Evolutionary conservation across 2,888 invertebrate genomes (phyloP).

Genomic region (Heliconius erato): DNA sequence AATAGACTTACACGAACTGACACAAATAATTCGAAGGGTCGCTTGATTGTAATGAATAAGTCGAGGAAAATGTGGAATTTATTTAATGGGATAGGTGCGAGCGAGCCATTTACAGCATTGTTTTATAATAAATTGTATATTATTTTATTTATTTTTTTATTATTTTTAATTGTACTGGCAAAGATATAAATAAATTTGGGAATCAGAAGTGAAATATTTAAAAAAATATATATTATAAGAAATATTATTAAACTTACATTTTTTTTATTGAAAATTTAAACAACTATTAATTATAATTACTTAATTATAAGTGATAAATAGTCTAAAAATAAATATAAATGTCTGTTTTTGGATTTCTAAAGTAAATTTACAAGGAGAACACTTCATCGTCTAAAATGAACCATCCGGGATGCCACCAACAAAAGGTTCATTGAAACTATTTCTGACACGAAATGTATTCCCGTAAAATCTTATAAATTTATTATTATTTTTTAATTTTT

Average conservation of each 20-base stretch:
- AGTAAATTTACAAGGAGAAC: neutral
- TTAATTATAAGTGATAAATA: too few species aligned
- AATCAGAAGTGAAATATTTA: too few species aligned
- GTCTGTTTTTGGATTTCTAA: too few species aligned
- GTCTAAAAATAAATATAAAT: too few species aligned
- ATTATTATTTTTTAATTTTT: too few species aligned
- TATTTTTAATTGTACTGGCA: neutral
- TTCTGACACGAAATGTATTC: slow-evolving; percentile 36
- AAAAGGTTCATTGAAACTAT: slow-evolving; percentile 45
- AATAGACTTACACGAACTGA: slow-evolving; percentile 15
- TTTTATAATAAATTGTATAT: too few species aligned
- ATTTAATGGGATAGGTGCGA: neutral
- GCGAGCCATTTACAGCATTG: neutral
- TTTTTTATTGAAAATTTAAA: too few species aligned
- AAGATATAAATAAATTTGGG: too few species aligned
- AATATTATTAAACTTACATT: too few species aligned
- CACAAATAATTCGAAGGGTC: slow-evolving; percentile 16
- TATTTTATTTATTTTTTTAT: too few species aligned
- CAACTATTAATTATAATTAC: too few species aligned
- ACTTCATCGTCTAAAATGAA: neutral
- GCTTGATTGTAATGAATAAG: slow-evolving; percentile 17
- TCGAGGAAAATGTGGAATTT: neutral
- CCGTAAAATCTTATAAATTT: slow-evolving; percentile 42
- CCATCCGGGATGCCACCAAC: slow-evolving; percentile 30
- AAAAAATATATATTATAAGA: too few species aligned